Base-by-base conservation (phyloP, 2,113 vertebrate genomes). In the Tupaia tana region DNA sequence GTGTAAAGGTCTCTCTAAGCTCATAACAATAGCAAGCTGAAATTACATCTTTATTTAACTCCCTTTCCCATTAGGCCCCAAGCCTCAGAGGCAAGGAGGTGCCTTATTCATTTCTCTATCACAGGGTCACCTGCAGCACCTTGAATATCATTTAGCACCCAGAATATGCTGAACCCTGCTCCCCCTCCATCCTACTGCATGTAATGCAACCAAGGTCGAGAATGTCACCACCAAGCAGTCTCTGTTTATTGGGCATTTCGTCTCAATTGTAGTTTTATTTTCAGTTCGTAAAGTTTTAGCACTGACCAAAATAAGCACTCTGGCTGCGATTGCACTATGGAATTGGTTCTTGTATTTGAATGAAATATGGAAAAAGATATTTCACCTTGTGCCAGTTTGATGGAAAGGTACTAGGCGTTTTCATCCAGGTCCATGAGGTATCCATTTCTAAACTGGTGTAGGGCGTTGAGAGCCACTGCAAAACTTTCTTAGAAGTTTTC, bases 331-430 rank as follows among this genome's bases (percentile, higher is more conserved):
- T 90, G 64, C 56, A 61, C 71, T 73, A 3, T 74, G 22, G 12
- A n/a, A 59, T 93, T 80, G 27, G 2, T 88, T 73, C 19, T 78
- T 93, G 52, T 75, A 54, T 89, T 94, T 56, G 75, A 54, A 61
- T 24, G 83, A 95, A 80, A 84, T 87, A 11, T 34, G 31, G 92
- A 25, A 92, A 92, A 95, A 80, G 25, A 75, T 67, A 59, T 58
- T 63, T 67, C 31, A 56, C 22, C 4, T 92, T 93, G 31, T 66
- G 66, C 59, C 70, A 29, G 64, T n/a, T 16, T 61, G 24, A 20
- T 59, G 34, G 70, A 91, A 86, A 85, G 18, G 14, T 83, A 16
- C 12, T 67, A 71, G 63, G 64, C 59, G 22, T 93, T 78, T 81
- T 82, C 20, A 74, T 78, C 64, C 61, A 70, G n/a, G 25, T 2